Base-by-base conservation (phyloP, 2,797 vertebrate genomes). In the Iguana delicatissima region DNA sequence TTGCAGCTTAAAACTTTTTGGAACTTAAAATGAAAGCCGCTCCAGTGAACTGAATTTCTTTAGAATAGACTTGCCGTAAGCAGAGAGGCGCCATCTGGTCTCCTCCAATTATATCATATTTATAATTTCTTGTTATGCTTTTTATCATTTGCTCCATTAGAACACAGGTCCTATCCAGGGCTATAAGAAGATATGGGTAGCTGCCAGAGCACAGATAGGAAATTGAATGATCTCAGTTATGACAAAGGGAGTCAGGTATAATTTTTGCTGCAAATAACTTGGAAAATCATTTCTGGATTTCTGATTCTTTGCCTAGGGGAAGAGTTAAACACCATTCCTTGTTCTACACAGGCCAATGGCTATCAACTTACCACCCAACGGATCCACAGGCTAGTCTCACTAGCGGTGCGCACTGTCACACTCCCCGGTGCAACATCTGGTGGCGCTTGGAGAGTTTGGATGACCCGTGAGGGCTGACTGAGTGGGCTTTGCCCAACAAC, bases 391-490 rank as follows among this genome's bases (percentile, higher is more conserved):
- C 98, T 99, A 94, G 98, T 99, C 97, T 99, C 98, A 4, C 98
- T 98, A 86, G 98, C 98, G 0, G 98, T 98, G 88, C 98, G 97
- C 76, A 98, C 97, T 0, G 97, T 98, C 92, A 99, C 94, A 35
- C 98, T 98, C 20, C 97, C 96, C 0, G 99, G 99, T 57, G 97
- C 96, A 1, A 97, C 95, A 2, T 99, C 98, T 0, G 99, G 99
- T 0, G 99, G 98, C 0, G 98, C 98, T 96, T 99, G 98, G 91
- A 99, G 95, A 0, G 99, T 99, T 95, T 99, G 98, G 94, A 99
- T 99, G 92, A 98, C 95, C 10, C 99, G 97, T 67, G 99, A 99
- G 12, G 98, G 98, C 9, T 95, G 96, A 91, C 99, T 99, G 89
- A 97, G 93, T 0, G 98, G 98, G 92, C 99, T 98, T 84, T 98